A percentile compares a stretch with the other conserved stretches of the same genome.
Evolutionary conservation across 1,140 invertebrate species (phyloP).

Genomic region (Drosophila arizonae): DNA sequence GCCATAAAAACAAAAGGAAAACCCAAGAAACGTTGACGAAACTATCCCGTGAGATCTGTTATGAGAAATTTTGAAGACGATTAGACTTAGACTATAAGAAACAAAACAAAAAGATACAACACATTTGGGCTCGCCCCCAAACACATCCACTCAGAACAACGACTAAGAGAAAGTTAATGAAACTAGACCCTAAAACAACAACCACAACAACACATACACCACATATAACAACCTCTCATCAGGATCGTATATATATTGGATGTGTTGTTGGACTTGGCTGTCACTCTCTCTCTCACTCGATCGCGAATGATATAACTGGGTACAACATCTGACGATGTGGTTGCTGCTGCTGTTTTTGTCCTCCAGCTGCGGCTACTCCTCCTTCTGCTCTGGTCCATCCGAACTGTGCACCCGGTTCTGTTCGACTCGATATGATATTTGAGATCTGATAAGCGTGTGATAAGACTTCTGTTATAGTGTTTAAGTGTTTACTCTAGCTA

Average conservation of each 20-base stretch:
- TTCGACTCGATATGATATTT: conserved; percentile 39
- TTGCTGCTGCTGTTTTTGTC: conserved; percentile 77
- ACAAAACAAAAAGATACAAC: conserved; percentile 51
- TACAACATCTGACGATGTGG: conserved; percentile 68
- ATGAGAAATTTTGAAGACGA: conserved; percentile 50
- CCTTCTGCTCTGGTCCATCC: conserved; percentile 76
- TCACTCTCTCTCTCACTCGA: conserved; percentile 3
- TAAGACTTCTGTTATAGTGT: conserved; percentile 73
- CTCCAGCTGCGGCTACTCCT: conserved; percentile 75
- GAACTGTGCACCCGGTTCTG: conserved; percentile 70
- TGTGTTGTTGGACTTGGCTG: conserved; percentile 57
- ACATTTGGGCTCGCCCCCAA: conserved; percentile 66
- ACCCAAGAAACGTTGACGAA: conserved; percentile 56
- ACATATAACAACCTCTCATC: conserved; percentile 27
- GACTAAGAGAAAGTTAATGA: conserved; percentile 24
- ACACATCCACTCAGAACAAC: conserved; percentile 47
- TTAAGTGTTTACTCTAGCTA: conserved; percentile 61
- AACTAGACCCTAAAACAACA: conserved; percentile 15
- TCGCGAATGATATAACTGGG: conserved; percentile 42
- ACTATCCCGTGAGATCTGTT: conserved; percentile 47
- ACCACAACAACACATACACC: conserved; percentile 45
- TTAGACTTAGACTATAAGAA: conserved; percentile 53
- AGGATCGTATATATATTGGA: conserved; percentile 34
- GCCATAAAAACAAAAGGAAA: conserved; percentile 56
- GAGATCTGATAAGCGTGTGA: conserved; percentile 60